A percentile compares a stretch with the other conserved stretches of the same genome.
Evolutionary conservation across 2,888 invertebrate genomes (phyloP).

Genomic region (Balanococcus diminutus): DNA sequence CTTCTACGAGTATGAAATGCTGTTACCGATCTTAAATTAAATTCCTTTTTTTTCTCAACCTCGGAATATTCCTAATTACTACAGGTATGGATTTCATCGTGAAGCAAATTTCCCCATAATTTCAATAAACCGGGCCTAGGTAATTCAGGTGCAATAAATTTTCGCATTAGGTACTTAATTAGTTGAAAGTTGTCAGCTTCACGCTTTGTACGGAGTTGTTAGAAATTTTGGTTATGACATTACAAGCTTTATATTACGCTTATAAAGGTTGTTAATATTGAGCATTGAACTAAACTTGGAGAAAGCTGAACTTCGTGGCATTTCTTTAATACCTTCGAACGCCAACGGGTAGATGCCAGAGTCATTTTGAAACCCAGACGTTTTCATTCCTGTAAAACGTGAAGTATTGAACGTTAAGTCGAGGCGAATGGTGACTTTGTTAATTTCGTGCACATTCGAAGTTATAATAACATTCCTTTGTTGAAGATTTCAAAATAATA

Average conservation of each 20-base stretch:
- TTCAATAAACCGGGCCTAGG: neutral
- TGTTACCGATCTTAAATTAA: no score
- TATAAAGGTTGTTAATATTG: conserved; percentile 30
- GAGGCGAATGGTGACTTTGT: conserved; percentile 13
- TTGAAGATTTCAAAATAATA: conserved; percentile 15
- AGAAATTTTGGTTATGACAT: conserved; percentile 38
- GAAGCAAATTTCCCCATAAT: neutral
- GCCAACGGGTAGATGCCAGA: neutral
- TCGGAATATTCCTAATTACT: no score
- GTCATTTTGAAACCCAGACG: neutral
- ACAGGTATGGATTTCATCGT: no score
- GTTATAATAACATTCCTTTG: conserved; percentile 18
- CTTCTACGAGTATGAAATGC: no score
- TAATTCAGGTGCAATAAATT: conserved; percentile 11
- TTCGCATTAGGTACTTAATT: conserved; percentile 24
- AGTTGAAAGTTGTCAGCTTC: conserved; percentile 27
- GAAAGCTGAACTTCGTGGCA: conserved; percentile 13
- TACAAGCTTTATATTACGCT: conserved; percentile 35
- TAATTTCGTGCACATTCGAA: conserved; percentile 16
- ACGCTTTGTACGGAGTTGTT: conserved; percentile 14
- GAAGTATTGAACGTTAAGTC: conserved; percentile 19
- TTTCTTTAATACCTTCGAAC: conserved; percentile 12
- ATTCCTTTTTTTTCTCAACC: no score
- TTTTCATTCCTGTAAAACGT: neutral
- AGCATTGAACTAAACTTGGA: conserved; percentile 21